Evolutionary conservation across 1,140 invertebrate species (phyloP).

Genomic region (Bombus affinis): DNA sequence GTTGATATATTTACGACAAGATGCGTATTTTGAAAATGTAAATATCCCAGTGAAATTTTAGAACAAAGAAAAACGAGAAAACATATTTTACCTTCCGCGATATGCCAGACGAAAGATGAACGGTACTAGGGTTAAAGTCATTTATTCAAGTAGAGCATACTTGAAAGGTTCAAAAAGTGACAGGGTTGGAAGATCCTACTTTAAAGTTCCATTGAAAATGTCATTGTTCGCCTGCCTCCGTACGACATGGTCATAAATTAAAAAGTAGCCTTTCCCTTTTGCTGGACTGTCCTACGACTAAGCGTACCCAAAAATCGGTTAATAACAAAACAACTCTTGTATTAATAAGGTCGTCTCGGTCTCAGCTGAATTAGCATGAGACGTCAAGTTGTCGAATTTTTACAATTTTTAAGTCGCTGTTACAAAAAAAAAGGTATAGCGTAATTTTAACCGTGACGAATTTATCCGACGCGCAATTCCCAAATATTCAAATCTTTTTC

Average conservation of each 20-base stretch:
- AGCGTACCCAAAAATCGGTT: not conserved
- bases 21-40: no score
- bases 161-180: not conserved
- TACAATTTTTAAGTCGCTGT: not conserved
- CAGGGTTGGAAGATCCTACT: slow-evolving; percentile 13
- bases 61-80: not conserved
- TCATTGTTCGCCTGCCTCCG: slow-evolving; percentile 24
- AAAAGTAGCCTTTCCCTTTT: not conserved
- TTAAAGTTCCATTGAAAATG: slow-evolving; percentile 15
- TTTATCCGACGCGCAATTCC: no score
- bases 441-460: no score
- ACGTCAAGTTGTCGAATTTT: no score
- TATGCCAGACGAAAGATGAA: not conserved
- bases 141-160: slow-evolving; percentile 73
- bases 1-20: not conserved
- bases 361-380: accelerated
- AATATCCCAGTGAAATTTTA: accelerated
- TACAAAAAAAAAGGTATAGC: no score
- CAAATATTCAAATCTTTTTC: no score
- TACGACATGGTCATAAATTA: slow-evolving; percentile 30
- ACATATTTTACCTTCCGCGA: not conserved
- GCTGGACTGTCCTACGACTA: not conserved
- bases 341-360: not conserved
- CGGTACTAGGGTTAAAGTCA: slow-evolving; percentile 17
- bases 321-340: slow-evolving; percentile 36